Conservation (phyloP, 2,797 vertebrate species). For the Apogon talboti region DNA sequence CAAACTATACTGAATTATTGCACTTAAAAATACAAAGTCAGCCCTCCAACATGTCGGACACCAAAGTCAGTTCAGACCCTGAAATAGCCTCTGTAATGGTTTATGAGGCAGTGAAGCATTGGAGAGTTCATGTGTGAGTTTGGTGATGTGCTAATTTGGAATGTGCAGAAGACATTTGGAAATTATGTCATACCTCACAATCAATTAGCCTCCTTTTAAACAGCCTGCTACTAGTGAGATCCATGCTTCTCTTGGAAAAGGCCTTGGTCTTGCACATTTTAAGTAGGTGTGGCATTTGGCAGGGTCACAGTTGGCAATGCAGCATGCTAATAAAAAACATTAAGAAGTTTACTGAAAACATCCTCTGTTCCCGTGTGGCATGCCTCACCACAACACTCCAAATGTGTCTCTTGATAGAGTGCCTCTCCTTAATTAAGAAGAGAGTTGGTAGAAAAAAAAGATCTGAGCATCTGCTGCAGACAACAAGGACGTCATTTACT, state of each 20-base stretch:
- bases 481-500: conserved; percentile 40
- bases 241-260: conserved; percentile 65
- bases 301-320: conserved; percentile 61
- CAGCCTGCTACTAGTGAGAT: conserved; percentile 43
- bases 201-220: conserved; percentile 42
- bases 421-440: conserved; percentile 37
- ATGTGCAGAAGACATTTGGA: conserved; percentile 37
- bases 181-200: conserved; percentile 45
- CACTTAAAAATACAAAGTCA: conserved; percentile 75
- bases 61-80: conserved; percentile 53
- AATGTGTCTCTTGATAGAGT: conserved; percentile 37
- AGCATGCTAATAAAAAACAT: conserved; percentile 46
- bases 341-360: conserved; percentile 57
- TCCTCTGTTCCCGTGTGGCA: conserved; percentile 50
- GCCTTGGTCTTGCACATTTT: conserved; percentile 50
- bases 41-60: conserved; percentile 48
- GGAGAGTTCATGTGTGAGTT: conserved; percentile 16
- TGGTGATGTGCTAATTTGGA: conserved; percentile 38
- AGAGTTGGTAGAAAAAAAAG: conserved; percentile 51
- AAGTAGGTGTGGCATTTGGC: conserved; percentile 69
- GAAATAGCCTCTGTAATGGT: conserved; percentile 45
- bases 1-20: conserved; percentile 79
- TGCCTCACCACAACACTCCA: conserved; percentile 38
- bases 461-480: conserved; percentile 49
- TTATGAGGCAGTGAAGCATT: conserved; percentile 36